Base-by-base conservation (phyloP, 2,888 invertebrate genomes). In the Cerceris rybyensis region DNA sequence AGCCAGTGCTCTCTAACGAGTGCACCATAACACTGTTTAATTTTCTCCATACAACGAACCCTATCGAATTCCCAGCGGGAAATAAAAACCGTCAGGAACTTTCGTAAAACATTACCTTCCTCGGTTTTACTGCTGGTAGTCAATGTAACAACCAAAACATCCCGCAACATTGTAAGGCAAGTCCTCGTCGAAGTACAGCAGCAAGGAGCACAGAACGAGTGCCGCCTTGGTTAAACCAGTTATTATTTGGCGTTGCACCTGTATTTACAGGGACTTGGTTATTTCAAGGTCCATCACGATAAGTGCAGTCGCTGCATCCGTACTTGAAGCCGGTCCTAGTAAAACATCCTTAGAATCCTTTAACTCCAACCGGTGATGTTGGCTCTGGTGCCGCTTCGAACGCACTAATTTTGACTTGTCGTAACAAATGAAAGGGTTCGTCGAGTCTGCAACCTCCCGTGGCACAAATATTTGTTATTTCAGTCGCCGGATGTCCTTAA, bases 391-490 rank as follows among this genome's bases (percentile, higher is more conserved):
- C 42, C 14, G 59, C 70, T 41, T 60, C 68, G 39, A 52, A 43
- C 82, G 84, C 87, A 89, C 92, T 91, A 92, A 92, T 92, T 92
- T 91, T 86, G 78, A 83, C 89, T 87, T 89, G 90, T 91, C 87
- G 88, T 85, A 89, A 91, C 91, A 90, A 92, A 92, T 91, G 89
- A 91, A 91, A 91, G 91, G 91, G 89, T 90, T 91, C 88, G 85
- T 82, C 86, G 89, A 88, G 86, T 88, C 83, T 87, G 84, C 88
- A 84, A 71, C 83, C 78, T 82, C 72, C 87, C 88, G 84, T 88
- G 83, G 84, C 82, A 85, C 88, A 91, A 92, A 92, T 92, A 92
- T 92, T 92, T 91, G 89, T 91, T 89, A 88, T 91, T 90, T 87
- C 88, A 86, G 87, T 81, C 84, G 83, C 78, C 84, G 86, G 84